phyloP scores from a whole-genome alignment of 2,113 vertebrate genomes.

The Eulemur macaco region DNA sequence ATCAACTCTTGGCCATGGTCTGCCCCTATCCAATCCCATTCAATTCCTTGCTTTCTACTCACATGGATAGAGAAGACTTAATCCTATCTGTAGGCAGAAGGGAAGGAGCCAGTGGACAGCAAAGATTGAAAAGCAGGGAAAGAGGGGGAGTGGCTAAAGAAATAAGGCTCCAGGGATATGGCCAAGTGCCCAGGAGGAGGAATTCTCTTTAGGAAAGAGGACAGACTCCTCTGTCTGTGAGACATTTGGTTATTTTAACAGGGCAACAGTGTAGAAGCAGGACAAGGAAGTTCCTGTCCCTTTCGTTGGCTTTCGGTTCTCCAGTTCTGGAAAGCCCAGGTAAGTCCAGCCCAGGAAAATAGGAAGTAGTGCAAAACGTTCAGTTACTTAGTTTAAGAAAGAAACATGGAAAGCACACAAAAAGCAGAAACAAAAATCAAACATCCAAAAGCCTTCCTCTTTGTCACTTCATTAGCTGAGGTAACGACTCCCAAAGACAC shows the following conservation, averaged over 20 bases:
- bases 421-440: background rate
- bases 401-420: background rate
- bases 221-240: background rate
- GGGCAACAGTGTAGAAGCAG: background rate
- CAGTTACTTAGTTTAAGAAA: background rate
- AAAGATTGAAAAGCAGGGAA: background rate
- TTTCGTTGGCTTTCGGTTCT: background rate
- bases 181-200: background rate
- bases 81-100: background rate
- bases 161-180: background rate
- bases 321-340: background rate
- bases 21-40: background rate
- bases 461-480: constrained; percentile 30
- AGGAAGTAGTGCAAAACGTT: background rate
- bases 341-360: background rate
- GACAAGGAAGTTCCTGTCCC: background rate
- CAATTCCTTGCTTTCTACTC: background rate
- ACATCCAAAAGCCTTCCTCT: background rate
- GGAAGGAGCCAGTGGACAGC: background rate
- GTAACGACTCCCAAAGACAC: background rate
- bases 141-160: background rate
- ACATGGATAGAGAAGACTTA: background rate
- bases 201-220: background rate
- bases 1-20: background rate
- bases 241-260: background rate